Conservation (phyloP, 2,113 vertebrate genomes). For the Platanista minor region DNA sequence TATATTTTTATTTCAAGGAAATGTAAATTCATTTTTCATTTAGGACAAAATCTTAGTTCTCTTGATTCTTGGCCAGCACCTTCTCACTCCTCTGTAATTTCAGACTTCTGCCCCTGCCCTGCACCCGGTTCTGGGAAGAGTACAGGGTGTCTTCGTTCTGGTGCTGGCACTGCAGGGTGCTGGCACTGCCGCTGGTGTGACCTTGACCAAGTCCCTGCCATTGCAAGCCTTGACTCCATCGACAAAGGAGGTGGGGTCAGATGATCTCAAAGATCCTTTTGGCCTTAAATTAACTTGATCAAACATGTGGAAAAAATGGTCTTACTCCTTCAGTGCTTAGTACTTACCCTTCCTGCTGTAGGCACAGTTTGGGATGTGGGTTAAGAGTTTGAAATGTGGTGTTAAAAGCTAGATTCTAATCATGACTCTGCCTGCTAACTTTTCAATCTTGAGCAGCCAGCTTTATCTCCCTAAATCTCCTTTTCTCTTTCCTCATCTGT, state of each 20-base stretch:
- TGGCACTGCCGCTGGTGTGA: too few species aligned
- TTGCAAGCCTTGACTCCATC: too few species aligned
- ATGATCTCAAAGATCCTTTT: neutral
- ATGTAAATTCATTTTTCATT: neutral
- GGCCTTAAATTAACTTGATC: neutral
- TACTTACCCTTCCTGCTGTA: rapidly evolving
- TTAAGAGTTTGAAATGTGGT: neutral
- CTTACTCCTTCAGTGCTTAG: neutral
- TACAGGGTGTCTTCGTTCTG: neutral
- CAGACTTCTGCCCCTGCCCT: neutral
- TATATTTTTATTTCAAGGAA: neutral
- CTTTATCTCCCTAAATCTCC: neutral
- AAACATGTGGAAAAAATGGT: neutral
- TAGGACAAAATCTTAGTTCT: neutral
- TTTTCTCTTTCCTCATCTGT: neutral
- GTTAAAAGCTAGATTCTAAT: neutral
- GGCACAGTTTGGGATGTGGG: neutral
- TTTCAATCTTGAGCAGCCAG: neutral
- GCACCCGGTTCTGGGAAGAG: neutral
- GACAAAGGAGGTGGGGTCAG: neutral
- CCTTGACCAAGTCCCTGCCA: neutral
- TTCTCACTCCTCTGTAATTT: neutral
- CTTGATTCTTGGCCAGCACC: neutral
- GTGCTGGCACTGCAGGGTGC: rapidly evolving
- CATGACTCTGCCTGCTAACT: neutral